A percentile compares a stretch with the other conserved stretches of the same genome.
Evolutionary conservation across 2,113 vertebrate genomes (phyloP).

Genomic region (Hydrolagus affinis): DNA sequence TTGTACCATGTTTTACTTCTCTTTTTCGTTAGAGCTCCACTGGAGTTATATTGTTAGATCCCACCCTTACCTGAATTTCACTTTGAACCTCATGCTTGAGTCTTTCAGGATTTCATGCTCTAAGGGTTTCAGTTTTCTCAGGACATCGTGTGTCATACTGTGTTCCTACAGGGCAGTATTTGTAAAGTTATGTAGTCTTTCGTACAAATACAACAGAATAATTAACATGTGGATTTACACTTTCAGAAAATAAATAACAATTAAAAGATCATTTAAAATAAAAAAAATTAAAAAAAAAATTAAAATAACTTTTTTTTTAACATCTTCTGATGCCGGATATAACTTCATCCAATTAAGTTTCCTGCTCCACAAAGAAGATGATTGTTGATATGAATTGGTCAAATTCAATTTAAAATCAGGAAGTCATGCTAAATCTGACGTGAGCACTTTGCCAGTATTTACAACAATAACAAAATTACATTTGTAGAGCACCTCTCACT

Average conservation of each 20-base stretch:
- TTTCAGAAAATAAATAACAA: constrained; percentile 30
- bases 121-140: constrained; percentile 52
- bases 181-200: neutral
- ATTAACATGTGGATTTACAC: neutral
- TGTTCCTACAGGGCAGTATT: constrained; percentile 44
- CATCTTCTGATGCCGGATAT: neutral
- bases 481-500: too few relatives aligned
- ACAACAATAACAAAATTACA: too few relatives aligned
- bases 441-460: neutral
- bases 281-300: neutral
- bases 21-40: neutral
- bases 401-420: neutral
- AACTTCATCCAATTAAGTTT: neutral
- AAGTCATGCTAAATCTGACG: neutral
- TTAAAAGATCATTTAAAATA: neutral
- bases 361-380: neutral
- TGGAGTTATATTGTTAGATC: neutral
- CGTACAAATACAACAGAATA: neutral
- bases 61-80: constrained; percentile 54
- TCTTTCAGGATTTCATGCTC: constrained; percentile 57
- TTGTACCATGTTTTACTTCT: neutral
- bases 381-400: neutral
- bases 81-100: constrained; percentile 51
- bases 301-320: neutral
- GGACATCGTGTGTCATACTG: constrained; percentile 45